Conservation (phyloP, 1,140 invertebrate genomes). For the Marisa cornuarietis region DNA sequence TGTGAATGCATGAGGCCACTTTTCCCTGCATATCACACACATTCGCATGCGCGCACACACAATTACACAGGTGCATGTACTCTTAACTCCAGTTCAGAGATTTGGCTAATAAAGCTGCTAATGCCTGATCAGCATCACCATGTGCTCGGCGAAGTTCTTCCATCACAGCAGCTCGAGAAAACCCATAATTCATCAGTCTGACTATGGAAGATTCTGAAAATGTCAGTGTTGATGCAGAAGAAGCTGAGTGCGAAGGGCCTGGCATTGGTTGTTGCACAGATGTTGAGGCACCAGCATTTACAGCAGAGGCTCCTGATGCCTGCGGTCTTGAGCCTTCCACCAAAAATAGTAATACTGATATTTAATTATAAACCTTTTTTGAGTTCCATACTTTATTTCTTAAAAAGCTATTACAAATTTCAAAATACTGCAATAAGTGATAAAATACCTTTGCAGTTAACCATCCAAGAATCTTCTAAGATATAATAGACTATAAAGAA, state of each 20-base stretch:
- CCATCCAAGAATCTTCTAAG: not conserved
- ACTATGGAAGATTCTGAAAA: slow-evolving; percentile 53
- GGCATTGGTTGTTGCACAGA: not conserved
- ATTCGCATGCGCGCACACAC: not conserved
- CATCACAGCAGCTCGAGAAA: slow-evolving; percentile 53
- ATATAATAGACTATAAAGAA: too few relatives aligned
- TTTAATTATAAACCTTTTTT: too few relatives aligned
- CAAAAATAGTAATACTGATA: not conserved
- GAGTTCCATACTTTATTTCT: not conserved
- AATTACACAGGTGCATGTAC: not conserved
- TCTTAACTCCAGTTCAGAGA: slow-evolving; percentile 32
- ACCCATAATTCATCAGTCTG: slow-evolving; percentile 53
- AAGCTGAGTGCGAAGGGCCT: slow-evolving; percentile 9
- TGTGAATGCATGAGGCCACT: too few relatives aligned
- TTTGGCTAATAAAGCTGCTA: slow-evolving; percentile 58
- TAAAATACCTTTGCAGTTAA: not conserved
- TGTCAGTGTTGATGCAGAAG: slow-evolving; percentile 22
- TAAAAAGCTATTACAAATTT: not conserved
- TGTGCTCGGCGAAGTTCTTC: slow-evolving; percentile 53
- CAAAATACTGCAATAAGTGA: not conserved
- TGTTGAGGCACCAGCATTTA: not conserved
- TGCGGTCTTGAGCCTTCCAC: not conserved
- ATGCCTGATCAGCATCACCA: slow-evolving; percentile 58
- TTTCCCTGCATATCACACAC: too few relatives aligned
- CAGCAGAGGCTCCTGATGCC: too few relatives aligned